Conservation (phyloP, 2,797 vertebrate genomes). For the Peromyscus attwateri region DNA sequence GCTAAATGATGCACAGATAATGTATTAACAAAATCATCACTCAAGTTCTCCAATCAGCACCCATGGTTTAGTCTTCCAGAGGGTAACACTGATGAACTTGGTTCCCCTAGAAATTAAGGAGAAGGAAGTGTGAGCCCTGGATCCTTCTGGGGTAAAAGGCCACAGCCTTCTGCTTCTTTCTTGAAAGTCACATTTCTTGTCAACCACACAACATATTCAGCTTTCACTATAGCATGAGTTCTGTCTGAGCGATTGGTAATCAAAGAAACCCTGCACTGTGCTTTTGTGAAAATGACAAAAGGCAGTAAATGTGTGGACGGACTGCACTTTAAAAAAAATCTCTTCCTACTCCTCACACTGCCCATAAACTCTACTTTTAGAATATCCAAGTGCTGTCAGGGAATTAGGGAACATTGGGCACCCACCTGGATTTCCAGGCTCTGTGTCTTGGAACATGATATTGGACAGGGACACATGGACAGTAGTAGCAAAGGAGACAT, state of each 20-base stretch:
- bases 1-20: background rate
- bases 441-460: background rate
- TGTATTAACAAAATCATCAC: background rate
- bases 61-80: background rate
- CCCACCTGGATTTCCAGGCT: background rate
- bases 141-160: too few species aligned
- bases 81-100: background rate
- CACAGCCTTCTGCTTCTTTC: background rate
- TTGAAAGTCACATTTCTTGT: background rate
- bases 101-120: background rate
- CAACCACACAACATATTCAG: background rate
- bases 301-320: background rate
- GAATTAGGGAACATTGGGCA: background rate
- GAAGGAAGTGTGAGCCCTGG: background rate
- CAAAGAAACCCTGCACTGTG: background rate
- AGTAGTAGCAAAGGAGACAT: too few species aligned
- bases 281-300: background rate
- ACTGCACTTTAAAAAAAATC: too few species aligned
- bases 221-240: background rate
- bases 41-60: background rate
- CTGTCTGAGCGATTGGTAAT: background rate
- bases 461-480: background rate
- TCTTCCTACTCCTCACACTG: background rate
- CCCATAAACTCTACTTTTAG: background rate
- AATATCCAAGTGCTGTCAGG: background rate